phyloP scores from a whole-genome alignment of 2,888 invertebrate species.

The Troides oblongomaculatus region DNA sequence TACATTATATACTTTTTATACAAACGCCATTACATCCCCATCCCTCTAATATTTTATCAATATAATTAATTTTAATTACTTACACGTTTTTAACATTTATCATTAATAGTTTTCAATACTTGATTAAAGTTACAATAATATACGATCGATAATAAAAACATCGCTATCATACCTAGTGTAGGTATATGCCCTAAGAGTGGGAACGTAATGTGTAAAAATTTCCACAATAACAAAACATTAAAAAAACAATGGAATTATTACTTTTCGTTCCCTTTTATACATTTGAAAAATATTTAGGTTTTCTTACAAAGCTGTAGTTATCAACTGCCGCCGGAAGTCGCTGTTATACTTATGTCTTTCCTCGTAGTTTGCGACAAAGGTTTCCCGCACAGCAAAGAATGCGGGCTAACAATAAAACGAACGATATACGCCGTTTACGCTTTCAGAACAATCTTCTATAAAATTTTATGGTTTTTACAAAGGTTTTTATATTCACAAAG shows the following conservation, averaged over 20 bases:
- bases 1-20: too few relatives aligned
- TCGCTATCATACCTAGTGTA: too few relatives aligned
- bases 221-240: too few relatives aligned
- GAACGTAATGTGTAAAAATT: neutral
- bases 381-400: neutral
- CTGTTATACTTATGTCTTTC: neutral
- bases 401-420: constrained; percentile 3
- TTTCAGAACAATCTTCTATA: neutral
- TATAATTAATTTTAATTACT: too few relatives aligned
- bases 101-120: neutral
- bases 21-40: too few relatives aligned
- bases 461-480: neutral
- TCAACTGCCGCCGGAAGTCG: constrained; percentile 5
- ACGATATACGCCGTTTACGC: neutral
- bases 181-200: too few relatives aligned
- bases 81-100: too few relatives aligned
- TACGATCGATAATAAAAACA: neutral
- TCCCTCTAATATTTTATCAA: too few relatives aligned
- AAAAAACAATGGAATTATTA: too few relatives aligned
- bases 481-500: too few relatives aligned
- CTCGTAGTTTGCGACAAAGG: constrained; percentile 12
- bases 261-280: too few relatives aligned
- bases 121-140: neutral
- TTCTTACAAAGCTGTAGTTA: neutral
- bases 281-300: neutral